Evolutionary conservation across 1,140 invertebrate species (phyloP), one percentile per base, ranked within the genome.

Genomic region (Bombus soroeensis): DNA sequence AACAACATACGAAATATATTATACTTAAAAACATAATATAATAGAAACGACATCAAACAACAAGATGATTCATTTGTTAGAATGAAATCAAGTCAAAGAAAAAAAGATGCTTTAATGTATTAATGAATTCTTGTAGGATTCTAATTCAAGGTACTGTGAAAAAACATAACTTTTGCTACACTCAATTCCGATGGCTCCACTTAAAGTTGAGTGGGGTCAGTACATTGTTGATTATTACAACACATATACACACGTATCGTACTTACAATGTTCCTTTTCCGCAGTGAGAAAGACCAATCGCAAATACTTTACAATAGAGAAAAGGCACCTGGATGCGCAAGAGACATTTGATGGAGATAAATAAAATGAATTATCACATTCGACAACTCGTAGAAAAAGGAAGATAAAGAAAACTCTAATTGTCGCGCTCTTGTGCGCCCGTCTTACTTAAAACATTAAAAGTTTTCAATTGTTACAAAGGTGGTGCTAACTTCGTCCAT

Each of bases 11-110:
- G 84, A 91, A 93, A 93, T 90, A 93, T 91, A 87, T 91, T 91
- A 92, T 92, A 89, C 85, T 92, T 91, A 91, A 68, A 92, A 92
- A 90, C 88, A 89, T 53, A 53, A 53, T 90, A 88, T 92, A 87
- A 88, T 90, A 91, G 85, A 93, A 91, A 88, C 85, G 82, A 87
- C 90, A 90, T 91, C 84, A 92, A 93, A 93, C 89, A 93, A 94
- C 91, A 92, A 92, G 90, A 94, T 94, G 92, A 94, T 94, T 91
- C 93, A 93, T 93, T 93, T 89, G 88, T 92, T 83, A 87, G 91
- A 92, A 94, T 94, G 93, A 94, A 94, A 94, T 95, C 93, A 94
- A 94, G 92, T 94, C 93, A 93, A 93, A 73, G 76, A 77, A 81
- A 53, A 13, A 68, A 64, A 47, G 62, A 85, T 73, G 79, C 39